Base-by-base conservation (phyloP, 2,888 invertebrate genomes). In the Catocala fraxini region DNA sequence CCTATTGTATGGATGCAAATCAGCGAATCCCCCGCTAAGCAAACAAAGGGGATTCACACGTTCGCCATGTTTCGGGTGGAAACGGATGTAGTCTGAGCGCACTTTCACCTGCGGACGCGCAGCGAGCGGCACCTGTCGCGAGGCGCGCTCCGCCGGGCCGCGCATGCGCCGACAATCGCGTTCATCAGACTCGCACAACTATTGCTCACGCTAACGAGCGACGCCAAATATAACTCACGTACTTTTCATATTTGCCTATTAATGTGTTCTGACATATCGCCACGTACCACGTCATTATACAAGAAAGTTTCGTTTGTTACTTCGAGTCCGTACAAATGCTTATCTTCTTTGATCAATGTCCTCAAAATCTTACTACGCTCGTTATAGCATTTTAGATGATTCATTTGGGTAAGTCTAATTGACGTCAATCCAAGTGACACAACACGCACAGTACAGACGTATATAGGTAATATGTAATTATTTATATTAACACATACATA, bases 101-200 rank as follows among this genome's bases (percentile, higher is more conserved):
- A 89, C 91, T 92, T 92, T 92, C 91, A 90, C 91, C 87, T 81
- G 85, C 84, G 77, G 25, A 25, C 25, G 25, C 25, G 63, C 63
- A 59, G 73, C 76, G 79, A 63, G 70, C 61, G 65, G 69, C 85
- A 84, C 84, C 85, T 84, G 86, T 78, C 80, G 75, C 66, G 63
- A 70, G 70, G 71, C 82, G 74, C 84, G 80, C 83, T 83, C 57
- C 33, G 84, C 85, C 60, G 51, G 75, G 81, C 75, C 77, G 71
- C 75, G 69, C 70, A 54, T 51, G 56, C 56, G 9, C 65, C 59
- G 57, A 59, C 71, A 75, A 83, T 75, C 69, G 73, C 63, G 59
- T 74, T 70, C 71, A 75, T 76, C 72, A 71, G 75, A 80, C 70
- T 77, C 75, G 66, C 70, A 70, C 75, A 75, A 78, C 71, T 70